Conservation (phyloP, 1,140 invertebrate species). For the Sycophila sp. region DNA sequence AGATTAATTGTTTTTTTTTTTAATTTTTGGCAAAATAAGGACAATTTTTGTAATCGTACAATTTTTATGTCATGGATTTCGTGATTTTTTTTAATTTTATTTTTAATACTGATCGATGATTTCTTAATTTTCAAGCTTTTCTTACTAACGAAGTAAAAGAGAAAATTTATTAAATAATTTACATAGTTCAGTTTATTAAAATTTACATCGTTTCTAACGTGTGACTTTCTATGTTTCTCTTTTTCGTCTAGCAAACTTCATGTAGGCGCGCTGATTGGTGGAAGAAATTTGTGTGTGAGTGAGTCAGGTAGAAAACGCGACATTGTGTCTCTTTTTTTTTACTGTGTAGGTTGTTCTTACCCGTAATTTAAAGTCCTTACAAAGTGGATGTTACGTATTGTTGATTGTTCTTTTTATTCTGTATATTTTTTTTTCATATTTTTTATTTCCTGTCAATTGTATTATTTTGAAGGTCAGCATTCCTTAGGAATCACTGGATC, state of each 20-base stretch:
- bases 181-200: background rate
- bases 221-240: slow-evolving; percentile 61
- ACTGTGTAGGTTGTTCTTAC: slow-evolving; percentile 34
- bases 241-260: slow-evolving; percentile 75
- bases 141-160: too few relatives aligned
- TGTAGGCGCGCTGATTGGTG: slow-evolving; percentile 72
- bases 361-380: slow-evolving; percentile 16
- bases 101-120: too few relatives aligned
- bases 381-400: slow-evolving; percentile 30
- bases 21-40: too few relatives aligned
- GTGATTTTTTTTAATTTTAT: too few relatives aligned
- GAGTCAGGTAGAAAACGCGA: slow-evolving; percentile 65
- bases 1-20: too few relatives aligned
- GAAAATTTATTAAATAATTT: too few relatives aligned
- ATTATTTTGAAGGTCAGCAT: slow-evolving; percentile 37
- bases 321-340: slow-evolving; percentile 51
- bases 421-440: background rate
- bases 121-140: too few relatives aligned
- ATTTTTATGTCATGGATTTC: too few relatives aligned
- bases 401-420: slow-evolving; percentile 16
- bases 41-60: too few relatives aligned
- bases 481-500: slow-evolving; percentile 48
- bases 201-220: slow-evolving; percentile 52
- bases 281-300: slow-evolving; percentile 67
- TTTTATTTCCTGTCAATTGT: slow-evolving; percentile 6